Conservation (phyloP, 2,797 vertebrate genomes). For the Jordanella pulchra region DNA sequence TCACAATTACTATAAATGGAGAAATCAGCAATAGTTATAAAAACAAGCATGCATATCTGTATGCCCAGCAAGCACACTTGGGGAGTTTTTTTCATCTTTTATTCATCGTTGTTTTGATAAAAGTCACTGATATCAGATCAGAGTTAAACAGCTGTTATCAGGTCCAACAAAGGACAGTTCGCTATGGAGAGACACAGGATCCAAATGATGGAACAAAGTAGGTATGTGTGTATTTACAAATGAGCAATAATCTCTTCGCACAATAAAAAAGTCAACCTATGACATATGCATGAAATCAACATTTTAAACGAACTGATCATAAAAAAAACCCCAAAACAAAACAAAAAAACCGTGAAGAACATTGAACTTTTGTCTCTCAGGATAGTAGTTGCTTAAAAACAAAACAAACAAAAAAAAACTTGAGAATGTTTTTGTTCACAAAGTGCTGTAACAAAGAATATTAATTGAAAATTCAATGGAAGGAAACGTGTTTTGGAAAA, state of each 20-base stretch:
- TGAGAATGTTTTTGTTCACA: no score
- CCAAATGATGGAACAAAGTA: slow-evolving; percentile 37
- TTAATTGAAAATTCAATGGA: neutral
- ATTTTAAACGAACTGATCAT: neutral
- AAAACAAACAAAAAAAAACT: no score
- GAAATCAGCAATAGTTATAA: slow-evolving; percentile 50
- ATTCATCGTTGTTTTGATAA: slow-evolving; percentile 3
- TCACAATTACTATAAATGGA: slow-evolving; percentile 61
- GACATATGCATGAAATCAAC: neutral
- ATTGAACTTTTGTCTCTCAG: neutral
- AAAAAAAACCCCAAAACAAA: no score
- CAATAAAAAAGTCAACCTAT: neutral
- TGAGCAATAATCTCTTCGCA: slow-evolving; percentile 25
- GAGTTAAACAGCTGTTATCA: slow-evolving; percentile 25
- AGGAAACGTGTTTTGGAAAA: neutral
- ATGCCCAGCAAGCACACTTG: slow-evolving; percentile 29
- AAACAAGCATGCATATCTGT: slow-evolving; percentile 37
- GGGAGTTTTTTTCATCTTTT: slow-evolving; percentile 25
- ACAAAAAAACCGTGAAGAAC: neutral
- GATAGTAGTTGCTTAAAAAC: neutral
- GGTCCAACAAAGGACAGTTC: slow-evolving; percentile 6
- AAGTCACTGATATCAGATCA: slow-evolving; percentile 49
- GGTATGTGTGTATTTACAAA: slow-evolving; percentile 17
- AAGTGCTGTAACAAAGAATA: neutral
- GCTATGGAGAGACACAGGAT: slow-evolving; percentile 24